Base-by-base conservation (phyloP, 1,140 invertebrate genomes). In the Carposina sasakii region DNA sequence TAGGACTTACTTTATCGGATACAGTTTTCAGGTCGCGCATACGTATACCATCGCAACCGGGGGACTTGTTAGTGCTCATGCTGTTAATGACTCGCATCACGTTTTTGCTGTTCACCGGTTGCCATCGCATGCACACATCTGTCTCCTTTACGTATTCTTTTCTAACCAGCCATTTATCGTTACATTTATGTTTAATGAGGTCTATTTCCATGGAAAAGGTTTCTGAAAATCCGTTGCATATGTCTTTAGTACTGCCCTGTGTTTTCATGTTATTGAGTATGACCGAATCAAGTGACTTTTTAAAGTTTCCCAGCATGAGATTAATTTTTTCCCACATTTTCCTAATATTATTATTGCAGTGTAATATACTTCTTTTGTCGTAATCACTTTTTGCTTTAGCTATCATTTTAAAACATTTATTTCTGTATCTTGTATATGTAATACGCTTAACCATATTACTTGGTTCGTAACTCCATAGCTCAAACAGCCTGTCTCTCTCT, bases 261-360 rank as follows among this genome's bases (percentile, higher is more conserved):
- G 2, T 1, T 17, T 20, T 12, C 22, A 42, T 26, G 16, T 42
- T 42, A 26, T 21, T 9, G 2, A 12, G n/a, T 24, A 42, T 42
- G 19, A n/a, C 8, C 13, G 13, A 13, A 26, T 42, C 40, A 2
- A 42, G 15, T 1, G 13, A 30, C 6, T 6, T 9, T 31, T 23
- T 44, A 19, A 30, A 5, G 9, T 44, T 44, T 17, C 41, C 41
- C 16, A 44, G 16, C 16, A 44, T 9, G 3, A 12, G 17, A 44
- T 44, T 28, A 8, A 44, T 20, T 44, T 13, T 44, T 16, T 44
- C 41, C 41, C 41, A 44, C 19, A 44, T 31, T 44, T 44, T 31
- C 26, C 31, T 44, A n/a, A 30, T 30, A 30, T 31, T 44, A 12
- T 31, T 44, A 44, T 33, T 45, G 22, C 30, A 33, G 1, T 45